Evolutionary conservation across 1,140 invertebrate genomes (phyloP), one percentile per base, ranked within the genome.

Genomic region (Adelges cooleyi): DNA sequence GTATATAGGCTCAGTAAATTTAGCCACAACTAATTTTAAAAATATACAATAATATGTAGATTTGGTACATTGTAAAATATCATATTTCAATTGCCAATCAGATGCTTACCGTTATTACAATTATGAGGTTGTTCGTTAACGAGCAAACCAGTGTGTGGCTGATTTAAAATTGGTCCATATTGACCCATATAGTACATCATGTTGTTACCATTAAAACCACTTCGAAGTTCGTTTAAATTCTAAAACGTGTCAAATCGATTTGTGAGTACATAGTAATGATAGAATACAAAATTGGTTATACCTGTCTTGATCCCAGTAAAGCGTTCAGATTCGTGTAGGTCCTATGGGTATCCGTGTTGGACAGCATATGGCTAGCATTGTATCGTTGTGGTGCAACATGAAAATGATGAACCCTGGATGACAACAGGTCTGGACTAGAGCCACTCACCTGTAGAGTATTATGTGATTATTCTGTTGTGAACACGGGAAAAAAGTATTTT

Each of bases 381-480:
- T 77, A 79, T 20, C 25, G 56, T 3, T 62, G 27, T 33, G 56
- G 56, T 29, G 13, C 17, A 17, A 62, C 13, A 15, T 77, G 76
- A 15, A 80, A 79, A 10, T 78, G 77, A 33, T 77, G 74, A 69
- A 4, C 80, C 53, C 82, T 77, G 23, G 82, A 81, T 3, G 86
- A 86, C 0, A 88, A 84, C 66, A 89, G 74, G 77, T 89, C 86
- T 0, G 86, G 86, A 74, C 86, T 88, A 8, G 84, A 86, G 1
- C 84, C 85, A 8, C 83, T 84, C 1, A 86, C 84, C 69, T 85
- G 78, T 17, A 70, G 72, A 67, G 71, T 71, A 65, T 72, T 67
- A 42, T 23, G 36, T 15, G 5, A 38, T 23, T 3, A 52, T 36
- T 18, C 29, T 53, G 36, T 9, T 27, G 17, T 1, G 36, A 5